Conservation (phyloP, 2,888 invertebrate species). For the Aphidoletes aphidimyza region DNA sequence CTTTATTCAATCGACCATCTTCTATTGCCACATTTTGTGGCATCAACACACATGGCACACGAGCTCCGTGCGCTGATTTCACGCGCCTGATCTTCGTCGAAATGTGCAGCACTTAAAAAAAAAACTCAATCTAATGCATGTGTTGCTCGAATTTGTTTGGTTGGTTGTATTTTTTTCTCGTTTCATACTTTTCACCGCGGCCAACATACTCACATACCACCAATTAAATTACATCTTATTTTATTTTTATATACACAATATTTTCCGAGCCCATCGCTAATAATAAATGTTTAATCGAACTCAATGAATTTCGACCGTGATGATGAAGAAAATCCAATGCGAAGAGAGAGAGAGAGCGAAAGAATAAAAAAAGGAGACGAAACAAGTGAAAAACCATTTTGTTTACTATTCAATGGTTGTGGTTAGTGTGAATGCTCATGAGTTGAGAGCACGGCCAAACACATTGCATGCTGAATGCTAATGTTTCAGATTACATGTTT, state of each 20-base stretch:
- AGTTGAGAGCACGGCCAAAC: not conserved
- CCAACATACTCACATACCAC: not conserved
- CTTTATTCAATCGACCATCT: constrained; percentile 21
- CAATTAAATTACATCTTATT: not conserved
- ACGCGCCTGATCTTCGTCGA: too few relatives aligned
- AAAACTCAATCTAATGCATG: too few relatives aligned
- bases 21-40: too few relatives aligned
- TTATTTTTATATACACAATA: constrained; percentile 20
- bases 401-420: too few relatives aligned
- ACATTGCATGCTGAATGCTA: not conserved
- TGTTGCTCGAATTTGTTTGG: not conserved
- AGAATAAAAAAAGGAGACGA: not conserved
- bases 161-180: not conserved
- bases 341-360: not conserved
- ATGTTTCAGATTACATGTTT: not conserved
- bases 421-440: not conserved
- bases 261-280: not conserved
- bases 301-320: not conserved
- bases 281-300: constrained; percentile 26
- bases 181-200: not conserved
- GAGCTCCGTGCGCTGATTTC: too few relatives aligned
- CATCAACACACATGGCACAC: not conserved
- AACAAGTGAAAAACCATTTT: constrained; percentile 3
- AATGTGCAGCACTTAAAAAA: too few relatives aligned
- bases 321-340: not conserved